These are phyloP conservation scores for Chrysomela aeneicollis DNA, from an alignment of 2,888 invertebrate genomes.

Conservation along the genomic window DNA sequence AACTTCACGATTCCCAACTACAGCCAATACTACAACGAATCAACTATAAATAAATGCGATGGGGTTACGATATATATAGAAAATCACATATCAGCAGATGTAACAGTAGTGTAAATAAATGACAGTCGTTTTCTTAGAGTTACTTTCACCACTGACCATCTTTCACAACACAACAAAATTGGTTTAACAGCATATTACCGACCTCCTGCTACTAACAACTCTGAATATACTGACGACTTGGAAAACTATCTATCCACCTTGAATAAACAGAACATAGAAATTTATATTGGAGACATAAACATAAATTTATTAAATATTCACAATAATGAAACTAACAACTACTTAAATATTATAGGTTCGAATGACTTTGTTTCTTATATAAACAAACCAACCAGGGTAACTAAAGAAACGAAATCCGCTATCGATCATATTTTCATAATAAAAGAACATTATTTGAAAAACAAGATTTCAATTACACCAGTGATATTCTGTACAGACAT, in stretches of 20 bases:
- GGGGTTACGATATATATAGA: no score
- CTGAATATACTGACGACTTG: no score
- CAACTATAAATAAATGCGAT: no score
- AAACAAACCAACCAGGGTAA: conserved; percentile 16
- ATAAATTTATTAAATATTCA: conserved; percentile 18
- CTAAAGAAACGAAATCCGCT: conserved; percentile 9
- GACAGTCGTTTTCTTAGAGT: no score
- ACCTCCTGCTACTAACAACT: conserved; percentile 3
- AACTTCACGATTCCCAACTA: conserved; percentile 16
- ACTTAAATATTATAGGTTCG: conserved; percentile 16
- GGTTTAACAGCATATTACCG: conserved; percentile 10
- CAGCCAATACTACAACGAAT: conserved; percentile 10
- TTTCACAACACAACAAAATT: conserved; percentile 1
- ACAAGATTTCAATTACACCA: not conserved
- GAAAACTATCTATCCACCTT: conserved; percentile 12
- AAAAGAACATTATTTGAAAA: conserved; percentile 10
- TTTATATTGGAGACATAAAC: conserved; percentile 13
- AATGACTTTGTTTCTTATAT: conserved; percentile 15
- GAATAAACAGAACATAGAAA: conserved; percentile 11
- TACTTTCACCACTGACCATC: no score
- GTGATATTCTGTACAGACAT: conserved; percentile 16
- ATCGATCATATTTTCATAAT: conserved; percentile 14
- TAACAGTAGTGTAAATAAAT: no score
- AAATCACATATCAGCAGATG: no score
- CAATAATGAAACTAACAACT: conserved; percentile 17